These are phyloP conservation scores for Zeus faber DNA, from an alignment of 2,113 vertebrate species.

Conservation along the genomic window DNA sequence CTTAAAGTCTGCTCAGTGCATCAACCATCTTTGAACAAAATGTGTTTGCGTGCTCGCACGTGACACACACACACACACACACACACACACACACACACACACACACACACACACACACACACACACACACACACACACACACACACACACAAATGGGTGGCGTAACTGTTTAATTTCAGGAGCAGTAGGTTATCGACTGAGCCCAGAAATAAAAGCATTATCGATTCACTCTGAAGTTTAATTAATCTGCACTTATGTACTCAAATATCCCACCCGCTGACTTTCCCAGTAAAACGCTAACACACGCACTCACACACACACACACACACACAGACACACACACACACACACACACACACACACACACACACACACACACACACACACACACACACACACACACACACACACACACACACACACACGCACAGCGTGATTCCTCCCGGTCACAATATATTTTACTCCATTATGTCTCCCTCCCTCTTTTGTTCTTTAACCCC, in stretches of 20 bases:
- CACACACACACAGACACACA: not conserved
- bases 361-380: not conserved
- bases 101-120: conserved; percentile 1
- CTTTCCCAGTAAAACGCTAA: no score
- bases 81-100: conserved; percentile 16
- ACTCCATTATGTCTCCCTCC: no score
- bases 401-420: not conserved
- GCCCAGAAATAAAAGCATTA: conserved; percentile 51
- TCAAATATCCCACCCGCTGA: conserved; percentile 9
- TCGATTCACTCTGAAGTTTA: conserved; percentile 58
- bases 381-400: not conserved
- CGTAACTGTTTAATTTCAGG: conserved; percentile 54
- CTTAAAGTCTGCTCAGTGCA: conserved; percentile 46
- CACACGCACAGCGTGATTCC: not conserved
- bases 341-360: not conserved
- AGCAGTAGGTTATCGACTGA: conserved; percentile 48
- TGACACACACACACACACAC: not conserved
- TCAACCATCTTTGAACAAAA: conserved; percentile 27
- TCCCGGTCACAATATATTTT: not conserved
- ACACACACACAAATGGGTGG: conserved; percentile 20
- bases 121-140: not conserved
- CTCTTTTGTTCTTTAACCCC: not conserved
- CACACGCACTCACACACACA: not conserved
- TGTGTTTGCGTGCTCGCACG: conserved; percentile 8
- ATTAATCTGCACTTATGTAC: conserved; percentile 58